Conservation (phyloP, 2,888 invertebrate genomes). For the Anticlea derivata region DNA sequence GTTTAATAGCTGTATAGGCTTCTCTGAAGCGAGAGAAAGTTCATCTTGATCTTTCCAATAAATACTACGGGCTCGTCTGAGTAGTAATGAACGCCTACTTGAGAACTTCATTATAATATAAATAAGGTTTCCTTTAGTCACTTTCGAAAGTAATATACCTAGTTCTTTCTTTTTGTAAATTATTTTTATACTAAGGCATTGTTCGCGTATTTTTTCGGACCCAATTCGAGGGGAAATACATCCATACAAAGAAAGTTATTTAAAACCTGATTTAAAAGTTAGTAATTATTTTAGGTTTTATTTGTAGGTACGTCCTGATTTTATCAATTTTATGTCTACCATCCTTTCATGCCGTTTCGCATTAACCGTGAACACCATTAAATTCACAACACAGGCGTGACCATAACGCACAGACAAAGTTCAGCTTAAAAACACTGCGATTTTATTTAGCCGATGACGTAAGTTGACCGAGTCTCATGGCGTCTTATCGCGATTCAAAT, state of each 20-base stretch:
- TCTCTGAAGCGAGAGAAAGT: conserved; percentile 22
- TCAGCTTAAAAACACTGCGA: no score
- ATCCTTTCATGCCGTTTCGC: conserved; percentile 18
- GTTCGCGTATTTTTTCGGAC: no score
- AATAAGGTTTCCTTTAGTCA: background rate
- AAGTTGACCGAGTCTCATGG: no score
- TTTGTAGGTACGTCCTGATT: background rate
- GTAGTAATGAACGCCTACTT: conserved; percentile 5
- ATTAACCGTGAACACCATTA: conserved; percentile 28
- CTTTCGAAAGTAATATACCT: no score
- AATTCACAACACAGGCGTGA: conserved; percentile 35
- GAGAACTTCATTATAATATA: background rate
- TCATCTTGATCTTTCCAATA: conserved; percentile 12
- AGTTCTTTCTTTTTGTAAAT: no score
- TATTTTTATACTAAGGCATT: no score
- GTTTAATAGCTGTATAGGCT: background rate
- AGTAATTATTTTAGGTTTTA: no score
- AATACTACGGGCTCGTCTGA: background rate
- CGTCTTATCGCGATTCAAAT: no score
- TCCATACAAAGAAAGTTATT: no score
- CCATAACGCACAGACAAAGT: conserved; percentile 31
- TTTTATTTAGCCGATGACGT: no score
- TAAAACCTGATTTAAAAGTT: no score
- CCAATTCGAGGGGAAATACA: no score
- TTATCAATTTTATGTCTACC: conserved; percentile 6